These are phyloP conservation scores for Smutsia gigantea DNA, from an alignment of 2,797 vertebrate species.

Conservation along the genomic window DNA sequence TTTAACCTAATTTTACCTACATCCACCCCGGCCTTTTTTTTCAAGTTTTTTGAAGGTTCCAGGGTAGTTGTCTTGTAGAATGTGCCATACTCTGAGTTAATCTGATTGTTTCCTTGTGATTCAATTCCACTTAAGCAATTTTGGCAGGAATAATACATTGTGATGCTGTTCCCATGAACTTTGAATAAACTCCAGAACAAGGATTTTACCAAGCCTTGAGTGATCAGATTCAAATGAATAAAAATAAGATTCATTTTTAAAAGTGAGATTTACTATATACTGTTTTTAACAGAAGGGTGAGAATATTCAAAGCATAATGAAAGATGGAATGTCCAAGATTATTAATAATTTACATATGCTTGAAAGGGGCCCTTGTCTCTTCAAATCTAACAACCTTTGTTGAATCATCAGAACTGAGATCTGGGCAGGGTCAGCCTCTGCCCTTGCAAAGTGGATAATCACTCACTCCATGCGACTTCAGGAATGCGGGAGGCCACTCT, in stretches of 20 bases:
- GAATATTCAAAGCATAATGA: slow-evolving; percentile 39
- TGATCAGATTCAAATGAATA: slow-evolving; percentile 15
- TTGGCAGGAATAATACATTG: slow-evolving; percentile 43
- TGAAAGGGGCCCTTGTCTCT: slow-evolving; percentile 69
- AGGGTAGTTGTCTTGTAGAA: not conserved
- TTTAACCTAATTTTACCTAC: not conserved
- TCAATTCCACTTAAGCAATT: slow-evolving; percentile 46
- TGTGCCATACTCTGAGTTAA: slow-evolving; percentile 39
- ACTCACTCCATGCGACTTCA: slow-evolving; percentile 59
- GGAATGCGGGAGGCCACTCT: slow-evolving; percentile 47
- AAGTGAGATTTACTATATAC: slow-evolving; percentile 10
- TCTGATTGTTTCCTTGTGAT: slow-evolving; percentile 57
- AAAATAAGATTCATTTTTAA: not conserved
- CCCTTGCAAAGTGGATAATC: slow-evolving; percentile 67
- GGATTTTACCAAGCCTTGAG: slow-evolving; percentile 33
- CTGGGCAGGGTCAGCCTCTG: slow-evolving; percentile 53
- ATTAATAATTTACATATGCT: slow-evolving; percentile 38
- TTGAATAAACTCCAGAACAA: slow-evolving; percentile 47
- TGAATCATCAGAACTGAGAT: slow-evolving; percentile 58
- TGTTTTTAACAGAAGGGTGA: slow-evolving; percentile 34
- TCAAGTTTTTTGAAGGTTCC: slow-evolving; percentile 20
- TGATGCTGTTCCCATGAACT: slow-evolving; percentile 57
- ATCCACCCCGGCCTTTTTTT: not conserved
- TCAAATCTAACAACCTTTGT: slow-evolving; percentile 62
- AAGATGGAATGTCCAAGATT: not conserved